These are phyloP conservation scores for Cenopis cana DNA, from an alignment of 2,888 invertebrate species.

Conservation along the genomic window DNA sequence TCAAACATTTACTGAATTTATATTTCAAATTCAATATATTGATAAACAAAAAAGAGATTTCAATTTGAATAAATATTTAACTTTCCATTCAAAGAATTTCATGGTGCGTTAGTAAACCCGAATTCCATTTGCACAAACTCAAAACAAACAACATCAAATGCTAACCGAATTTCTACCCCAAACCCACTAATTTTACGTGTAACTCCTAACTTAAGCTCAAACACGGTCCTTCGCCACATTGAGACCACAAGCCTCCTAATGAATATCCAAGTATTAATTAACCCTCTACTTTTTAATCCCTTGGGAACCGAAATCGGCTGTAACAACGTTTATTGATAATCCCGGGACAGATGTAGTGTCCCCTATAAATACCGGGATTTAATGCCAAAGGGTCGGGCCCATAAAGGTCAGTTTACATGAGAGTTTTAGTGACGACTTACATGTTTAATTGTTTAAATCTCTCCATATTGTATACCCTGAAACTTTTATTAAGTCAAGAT, in stretches of 20 bases:
- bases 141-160: background rate
- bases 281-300: constrained; percentile 19
- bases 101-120: background rate
- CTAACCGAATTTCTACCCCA: background rate
- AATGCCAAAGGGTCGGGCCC: constrained; percentile 1
- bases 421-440: background rate
- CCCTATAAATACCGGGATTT: constrained; percentile 33
- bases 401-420: constrained; percentile 7
- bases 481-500: background rate
- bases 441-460: background rate
- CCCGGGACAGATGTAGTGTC: constrained; percentile 32
- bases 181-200: constrained; percentile 17
- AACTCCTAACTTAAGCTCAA: background rate
- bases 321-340: constrained; percentile 24
- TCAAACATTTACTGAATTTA: too few relatives aligned
- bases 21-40: too few relatives aligned
- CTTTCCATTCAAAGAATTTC: background rate
- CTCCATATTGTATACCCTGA: background rate
- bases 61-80: background rate
- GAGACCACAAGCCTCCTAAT: constrained; percentile 16
- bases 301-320: constrained; percentile 5
- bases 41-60: background rate
- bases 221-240: constrained; percentile 13
- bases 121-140: background rate
- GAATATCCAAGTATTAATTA: constrained; percentile 30